Evolutionary conservation across 2,113 vertebrate species (phyloP).

Genomic region (Rhombomys opimus): DNA sequence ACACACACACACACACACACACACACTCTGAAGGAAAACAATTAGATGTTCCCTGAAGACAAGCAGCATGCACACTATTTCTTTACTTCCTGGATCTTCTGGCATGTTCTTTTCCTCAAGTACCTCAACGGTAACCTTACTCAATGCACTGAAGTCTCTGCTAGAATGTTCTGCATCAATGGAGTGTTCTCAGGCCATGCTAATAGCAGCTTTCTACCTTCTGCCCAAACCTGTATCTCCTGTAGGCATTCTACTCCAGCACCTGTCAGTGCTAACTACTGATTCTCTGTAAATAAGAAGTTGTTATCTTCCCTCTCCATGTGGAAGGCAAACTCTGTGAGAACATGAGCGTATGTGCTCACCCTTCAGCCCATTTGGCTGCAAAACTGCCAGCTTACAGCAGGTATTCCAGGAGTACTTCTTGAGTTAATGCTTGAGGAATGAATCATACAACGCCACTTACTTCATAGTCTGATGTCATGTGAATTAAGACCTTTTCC

Average conservation of each 20-base stretch:
- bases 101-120: neutral
- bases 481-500: neutral
- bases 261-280: too few relatives aligned
- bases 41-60: neutral
- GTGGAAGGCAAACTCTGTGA: neutral
- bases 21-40: neutral
- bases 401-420: neutral
- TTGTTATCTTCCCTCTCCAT: too few relatives aligned
- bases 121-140: rapidly evolving
- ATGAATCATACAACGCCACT: neutral
- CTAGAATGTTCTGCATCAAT: neutral
- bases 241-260: neutral
- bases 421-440: neutral
- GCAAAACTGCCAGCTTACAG: neutral
- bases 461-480: neutral
- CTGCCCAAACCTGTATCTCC: rapidly evolving
- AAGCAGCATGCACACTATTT: too few relatives aligned
- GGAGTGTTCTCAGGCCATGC: neutral
- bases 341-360: neutral
- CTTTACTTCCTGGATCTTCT: neutral
- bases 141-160: neutral
- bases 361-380: rapidly evolving
- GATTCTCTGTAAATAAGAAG: rapidly evolving
- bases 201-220: too few relatives aligned
- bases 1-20: too few relatives aligned